Percentiles rank a stretch among this genome's conserved stretches.
These are phyloP conservation scores for Alcis repandata DNA, from an alignment of 2,888 invertebrate genomes.

Conservation along the genomic window DNA sequence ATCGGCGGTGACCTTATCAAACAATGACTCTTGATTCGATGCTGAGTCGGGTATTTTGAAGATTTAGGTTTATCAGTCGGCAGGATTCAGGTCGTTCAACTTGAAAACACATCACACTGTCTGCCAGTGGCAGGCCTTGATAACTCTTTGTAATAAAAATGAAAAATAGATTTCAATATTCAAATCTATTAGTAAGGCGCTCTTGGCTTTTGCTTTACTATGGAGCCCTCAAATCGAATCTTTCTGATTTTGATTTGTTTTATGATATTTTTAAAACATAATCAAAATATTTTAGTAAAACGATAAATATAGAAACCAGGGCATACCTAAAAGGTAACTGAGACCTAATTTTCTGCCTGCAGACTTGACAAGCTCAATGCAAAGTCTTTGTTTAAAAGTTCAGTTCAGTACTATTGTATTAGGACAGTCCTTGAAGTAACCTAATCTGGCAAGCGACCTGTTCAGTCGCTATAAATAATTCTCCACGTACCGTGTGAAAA, in stretches of 20 bases:
- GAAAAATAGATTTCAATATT: not conserved
- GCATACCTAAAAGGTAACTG: not conserved
- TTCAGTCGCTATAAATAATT: constrained; percentile 9
- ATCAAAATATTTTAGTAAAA: too few relatives aligned
- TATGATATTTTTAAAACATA: not conserved
- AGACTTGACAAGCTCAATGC: not conserved
- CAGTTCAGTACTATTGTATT: not conserved
- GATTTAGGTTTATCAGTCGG: constrained; percentile 60
- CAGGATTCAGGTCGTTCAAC: constrained; percentile 73
- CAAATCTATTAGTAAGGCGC: too few relatives aligned
- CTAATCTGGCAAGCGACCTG: constrained; percentile 10
- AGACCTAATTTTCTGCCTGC: not conserved
- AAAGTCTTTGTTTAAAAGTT: constrained; percentile 38
- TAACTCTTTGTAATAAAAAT: not conserved
- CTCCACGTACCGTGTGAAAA: constrained; percentile 65
- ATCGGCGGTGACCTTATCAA: constrained; percentile 59
- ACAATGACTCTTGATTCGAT: constrained; percentile 59
- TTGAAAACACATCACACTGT: constrained; percentile 61
- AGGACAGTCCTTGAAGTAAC: constrained; percentile 11
- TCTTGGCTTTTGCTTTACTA: too few relatives aligned
- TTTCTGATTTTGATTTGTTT: not conserved
- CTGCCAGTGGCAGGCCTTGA: constrained; percentile 38
- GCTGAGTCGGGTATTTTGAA: constrained; percentile 53
- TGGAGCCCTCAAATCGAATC: too few relatives aligned
- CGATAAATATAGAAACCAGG: not conserved